phyloP scores from a whole-genome alignment of 1,140 invertebrate genomes.

The Caerostris darwini region DNA sequence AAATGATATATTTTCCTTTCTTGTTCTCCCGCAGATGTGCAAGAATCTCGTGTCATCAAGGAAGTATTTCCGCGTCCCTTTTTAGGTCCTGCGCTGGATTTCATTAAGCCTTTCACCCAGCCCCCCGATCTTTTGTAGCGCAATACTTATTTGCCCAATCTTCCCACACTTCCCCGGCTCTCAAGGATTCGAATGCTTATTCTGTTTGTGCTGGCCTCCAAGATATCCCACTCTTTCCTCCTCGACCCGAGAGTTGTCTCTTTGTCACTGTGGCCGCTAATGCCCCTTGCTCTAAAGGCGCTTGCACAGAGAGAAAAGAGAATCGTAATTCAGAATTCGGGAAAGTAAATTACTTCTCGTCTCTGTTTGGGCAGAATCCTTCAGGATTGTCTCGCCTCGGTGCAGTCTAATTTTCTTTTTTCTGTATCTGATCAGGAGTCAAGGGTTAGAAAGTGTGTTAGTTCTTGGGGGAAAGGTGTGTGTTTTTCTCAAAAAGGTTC shows the following conservation, averaged over 20 bases:
- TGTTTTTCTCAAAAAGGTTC: no score
- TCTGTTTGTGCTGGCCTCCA: constrained; percentile 4
- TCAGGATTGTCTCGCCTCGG: not conserved
- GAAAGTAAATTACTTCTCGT: constrained; percentile 54
- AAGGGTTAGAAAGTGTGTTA: not conserved
- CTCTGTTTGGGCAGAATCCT: constrained; percentile 53
- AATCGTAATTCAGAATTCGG: constrained; percentile 51
- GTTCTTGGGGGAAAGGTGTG: not conserved
- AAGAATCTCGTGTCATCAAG: not conserved
- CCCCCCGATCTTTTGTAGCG: constrained; percentile 9
- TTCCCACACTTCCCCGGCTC: not conserved
- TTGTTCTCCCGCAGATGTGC: not conserved
- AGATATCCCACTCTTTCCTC: not conserved
- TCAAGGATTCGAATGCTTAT: constrained; percentile 19
- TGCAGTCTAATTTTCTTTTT: not conserved
- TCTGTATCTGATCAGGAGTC: not conserved
- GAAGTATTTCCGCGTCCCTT: not conserved
- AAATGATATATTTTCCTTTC: not conserved
- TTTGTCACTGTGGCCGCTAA: constrained; percentile 19
- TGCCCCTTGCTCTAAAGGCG: constrained; percentile 11
- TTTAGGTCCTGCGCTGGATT: not conserved
- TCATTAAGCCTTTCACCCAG: not conserved
- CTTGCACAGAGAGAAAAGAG: constrained; percentile 13
- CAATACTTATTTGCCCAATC: constrained; percentile 36
- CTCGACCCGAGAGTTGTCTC: not conserved